Evolutionary conservation across 1,140 invertebrate genomes (phyloP).

Genomic region (Drosophila nikananu): DNA sequence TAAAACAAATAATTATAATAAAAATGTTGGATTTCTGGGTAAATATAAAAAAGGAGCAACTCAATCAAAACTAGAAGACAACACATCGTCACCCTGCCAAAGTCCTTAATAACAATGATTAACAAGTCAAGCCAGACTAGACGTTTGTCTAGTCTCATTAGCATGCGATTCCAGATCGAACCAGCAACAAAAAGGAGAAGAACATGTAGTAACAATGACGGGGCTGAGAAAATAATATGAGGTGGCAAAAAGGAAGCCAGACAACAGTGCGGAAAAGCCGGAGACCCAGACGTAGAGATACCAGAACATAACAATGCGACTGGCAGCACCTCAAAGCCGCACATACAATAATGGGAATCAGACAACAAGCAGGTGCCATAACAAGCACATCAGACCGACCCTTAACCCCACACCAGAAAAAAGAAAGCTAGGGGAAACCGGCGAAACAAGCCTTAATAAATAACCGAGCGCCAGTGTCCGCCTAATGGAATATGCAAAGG

Average conservation of each 20-base stretch:
- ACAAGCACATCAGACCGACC: conserved; percentile 37
- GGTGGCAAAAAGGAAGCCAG: conserved; percentile 16
- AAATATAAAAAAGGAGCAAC: too few species aligned
- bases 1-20: too few species aligned
- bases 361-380: conserved; percentile 48
- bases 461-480: conserved; percentile 27
- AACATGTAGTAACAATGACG: conserved; percentile 24
- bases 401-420: conserved; percentile 8
- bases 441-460: conserved; percentile 22
- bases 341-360: conserved; percentile 40
- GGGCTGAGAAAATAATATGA: neutral
- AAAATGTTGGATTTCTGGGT: too few species aligned
- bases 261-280: conserved; percentile 48
- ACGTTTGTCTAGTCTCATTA: conserved; percentile 40
- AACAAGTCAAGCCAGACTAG: conserved; percentile 23
- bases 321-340: conserved; percentile 32
- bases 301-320: conserved; percentile 36
- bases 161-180: conserved; percentile 31
- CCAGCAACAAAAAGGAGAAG: neutral
- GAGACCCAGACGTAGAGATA: conserved; percentile 50
- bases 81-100: neutral
- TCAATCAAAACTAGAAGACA: too few species aligned
- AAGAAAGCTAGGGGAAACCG: neutral
- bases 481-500: conserved; percentile 40
- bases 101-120: conserved; percentile 23